Percentiles rank a stretch among this genome's conserved stretches.
Evolutionary conservation across 2,797 vertebrate genomes (phyloP).

Genomic region (Tokudaia muenninki): DNA sequence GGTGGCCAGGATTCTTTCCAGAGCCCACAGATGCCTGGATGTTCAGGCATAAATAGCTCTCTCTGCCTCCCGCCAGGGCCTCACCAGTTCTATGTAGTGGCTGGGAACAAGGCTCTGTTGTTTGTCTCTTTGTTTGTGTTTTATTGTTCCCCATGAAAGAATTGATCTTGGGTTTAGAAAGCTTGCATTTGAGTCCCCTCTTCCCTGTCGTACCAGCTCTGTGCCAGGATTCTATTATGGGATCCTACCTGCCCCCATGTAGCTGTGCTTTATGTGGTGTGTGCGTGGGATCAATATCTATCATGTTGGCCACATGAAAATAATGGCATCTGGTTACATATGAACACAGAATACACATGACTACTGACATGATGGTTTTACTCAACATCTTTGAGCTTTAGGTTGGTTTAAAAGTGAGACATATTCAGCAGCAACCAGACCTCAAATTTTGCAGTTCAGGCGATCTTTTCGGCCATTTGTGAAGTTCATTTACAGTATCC

Average conservation of each 20-base stretch:
- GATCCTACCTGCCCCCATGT: not conserved
- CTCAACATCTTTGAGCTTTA: not conserved
- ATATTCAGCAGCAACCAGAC: not conserved
- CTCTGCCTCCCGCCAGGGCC: not conserved
- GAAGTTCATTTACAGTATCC: too few species aligned
- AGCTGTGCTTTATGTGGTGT: not conserved
- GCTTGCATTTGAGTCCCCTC: not conserved
- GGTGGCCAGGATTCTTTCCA: not conserved
- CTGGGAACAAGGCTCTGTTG: not conserved
- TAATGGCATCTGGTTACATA: not conserved
- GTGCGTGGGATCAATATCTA: not conserved
- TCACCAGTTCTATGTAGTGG: not conserved
- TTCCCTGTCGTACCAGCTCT: not conserved
- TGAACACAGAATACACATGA: not conserved
- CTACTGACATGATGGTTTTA: not conserved
- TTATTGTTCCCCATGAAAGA: constrained; percentile 3
- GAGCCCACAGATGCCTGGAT: not conserved
- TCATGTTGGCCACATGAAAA: not conserved
- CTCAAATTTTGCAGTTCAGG: not conserved
- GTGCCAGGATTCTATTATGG: not conserved
- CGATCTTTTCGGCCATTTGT: not conserved
- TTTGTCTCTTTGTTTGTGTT: not conserved
- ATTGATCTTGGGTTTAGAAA: not conserved
- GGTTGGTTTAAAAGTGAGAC: not conserved
- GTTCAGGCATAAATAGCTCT: not conserved